These are phyloP conservation scores for Apodemia mormo DNA, from an alignment of 2,888 invertebrate genomes.

Conservation along the genomic window DNA sequence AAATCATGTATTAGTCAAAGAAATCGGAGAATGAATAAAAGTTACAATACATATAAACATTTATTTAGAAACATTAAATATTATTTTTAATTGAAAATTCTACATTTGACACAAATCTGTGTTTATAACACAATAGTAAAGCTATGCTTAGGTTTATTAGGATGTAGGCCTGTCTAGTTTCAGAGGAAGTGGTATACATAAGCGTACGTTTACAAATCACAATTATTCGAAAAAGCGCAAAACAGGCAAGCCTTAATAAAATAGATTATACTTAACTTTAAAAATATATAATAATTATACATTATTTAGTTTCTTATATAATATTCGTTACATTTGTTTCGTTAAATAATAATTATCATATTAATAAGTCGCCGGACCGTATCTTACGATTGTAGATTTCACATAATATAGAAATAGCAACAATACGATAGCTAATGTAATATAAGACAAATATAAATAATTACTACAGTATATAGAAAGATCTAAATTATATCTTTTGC, in stretches of 20 bases:
- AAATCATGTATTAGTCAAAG: slow-evolving; percentile 31
- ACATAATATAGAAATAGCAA: no score
- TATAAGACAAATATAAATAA: no score
- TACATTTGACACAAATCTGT: slow-evolving; percentile 50
- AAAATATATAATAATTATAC: slow-evolving; percentile 17
- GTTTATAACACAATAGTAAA: slow-evolving; percentile 43
- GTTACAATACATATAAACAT: slow-evolving; percentile 48
- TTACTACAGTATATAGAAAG: no score
- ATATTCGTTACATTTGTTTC: slow-evolving; percentile 2
- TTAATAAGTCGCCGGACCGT: neutral
- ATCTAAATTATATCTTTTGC: no score
- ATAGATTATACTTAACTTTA: slow-evolving; percentile 22
- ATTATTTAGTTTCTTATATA: neutral
- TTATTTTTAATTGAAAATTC: slow-evolving; percentile 32
- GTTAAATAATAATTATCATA: neutral
- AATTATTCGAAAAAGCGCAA: slow-evolving; percentile 30
- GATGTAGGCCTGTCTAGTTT: slow-evolving; percentile 39
- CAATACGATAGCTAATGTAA: no score
- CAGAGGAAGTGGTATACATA: slow-evolving; percentile 36
- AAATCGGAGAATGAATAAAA: slow-evolving; percentile 48
- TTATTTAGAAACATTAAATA: slow-evolving; percentile 41
- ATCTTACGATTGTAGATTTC: no score
- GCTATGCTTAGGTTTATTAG: slow-evolving; percentile 46
- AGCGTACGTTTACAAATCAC: slow-evolving; percentile 63
- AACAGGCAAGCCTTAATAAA: slow-evolving; percentile 20